phyloP scores from a whole-genome alignment of 2,797 vertebrate genomes.

The Brotula barbata region DNA sequence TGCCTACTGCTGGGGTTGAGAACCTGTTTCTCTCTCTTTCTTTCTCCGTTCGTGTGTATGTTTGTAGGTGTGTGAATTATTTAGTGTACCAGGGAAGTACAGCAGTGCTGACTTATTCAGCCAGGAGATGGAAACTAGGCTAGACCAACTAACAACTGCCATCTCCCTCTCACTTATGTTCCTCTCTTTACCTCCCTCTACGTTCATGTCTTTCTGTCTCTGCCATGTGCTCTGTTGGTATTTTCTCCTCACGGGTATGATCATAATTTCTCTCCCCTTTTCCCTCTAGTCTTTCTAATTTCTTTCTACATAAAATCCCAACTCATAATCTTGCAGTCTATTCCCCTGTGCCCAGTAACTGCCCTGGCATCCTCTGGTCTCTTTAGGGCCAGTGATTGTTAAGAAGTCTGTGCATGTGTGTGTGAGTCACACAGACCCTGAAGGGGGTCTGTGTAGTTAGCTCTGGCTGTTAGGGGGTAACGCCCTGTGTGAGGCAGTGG shows the following conservation, averaged over 20 bases:
- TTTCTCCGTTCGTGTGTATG: not conserved
- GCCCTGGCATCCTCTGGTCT: constrained; percentile 31
- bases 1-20: constrained; percentile 29
- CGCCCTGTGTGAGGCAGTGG: constrained; percentile 43
- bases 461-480: constrained; percentile 38
- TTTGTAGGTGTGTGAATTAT: constrained; percentile 69
- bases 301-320: not conserved
- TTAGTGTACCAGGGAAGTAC: constrained; percentile 65
- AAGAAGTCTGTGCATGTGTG: constrained; percentile 45
- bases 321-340: constrained; percentile 1
- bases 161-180: constrained; percentile 16
- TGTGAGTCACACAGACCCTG: constrained; percentile 52
- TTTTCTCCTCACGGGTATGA: not conserved
- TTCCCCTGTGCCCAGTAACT: constrained; percentile 27
- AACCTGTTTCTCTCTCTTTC: constrained; percentile 16
- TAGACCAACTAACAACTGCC: constrained; percentile 53
- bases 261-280: not conserved
- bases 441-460: constrained; percentile 54
- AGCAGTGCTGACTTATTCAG: constrained; percentile 69
- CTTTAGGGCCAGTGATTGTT: constrained; percentile 53
- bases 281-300: not conserved
- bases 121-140: constrained; percentile 73
- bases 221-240: not conserved
- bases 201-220: constrained; percentile 16
- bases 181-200: constrained; percentile 5